A percentile compares a stretch with the other conserved stretches of the same genome.
Conservation (phyloP, 2,888 invertebrate species). For the Epirrhoe tristata region DNA sequence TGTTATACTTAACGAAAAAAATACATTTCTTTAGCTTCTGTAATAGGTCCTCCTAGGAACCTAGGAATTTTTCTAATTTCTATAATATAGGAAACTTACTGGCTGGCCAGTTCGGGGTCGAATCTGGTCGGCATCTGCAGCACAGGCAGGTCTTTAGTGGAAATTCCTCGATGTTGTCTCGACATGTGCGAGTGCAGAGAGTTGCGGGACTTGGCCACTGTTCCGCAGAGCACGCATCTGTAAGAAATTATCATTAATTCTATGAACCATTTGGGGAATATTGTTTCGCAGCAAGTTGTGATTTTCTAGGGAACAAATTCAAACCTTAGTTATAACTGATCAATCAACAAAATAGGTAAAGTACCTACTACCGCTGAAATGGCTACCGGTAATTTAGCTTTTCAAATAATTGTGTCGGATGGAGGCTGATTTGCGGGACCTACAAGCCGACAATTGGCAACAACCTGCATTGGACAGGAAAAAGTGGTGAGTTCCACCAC, state of each 20-base stretch:
- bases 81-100: conserved; percentile 69
- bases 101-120: conserved; percentile 95
- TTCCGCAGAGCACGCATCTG: conserved; percentile 95
- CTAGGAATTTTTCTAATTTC: neutral
- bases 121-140: conserved; percentile 97
- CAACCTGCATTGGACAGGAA: no score
- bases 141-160: conserved; percentile 96
- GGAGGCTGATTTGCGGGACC: no score
- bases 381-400: no score
- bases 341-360: no score
- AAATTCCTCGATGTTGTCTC: conserved; percentile 96
- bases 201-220: conserved; percentile 96
- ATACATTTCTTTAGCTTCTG: no score
- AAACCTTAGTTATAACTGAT: no score
- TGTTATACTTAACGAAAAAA: no score
- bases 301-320: neutral
- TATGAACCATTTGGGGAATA: neutral
- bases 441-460: no score
- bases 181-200: conserved; percentile 97
- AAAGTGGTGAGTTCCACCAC: no score
- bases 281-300: neutral
- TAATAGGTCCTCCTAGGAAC: no score
- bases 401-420: no score
- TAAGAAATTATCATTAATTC: neutral
- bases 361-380: no score